Conservation (phyloP, 2,888 invertebrate species). For the Amblyjoppa proteus region DNA sequence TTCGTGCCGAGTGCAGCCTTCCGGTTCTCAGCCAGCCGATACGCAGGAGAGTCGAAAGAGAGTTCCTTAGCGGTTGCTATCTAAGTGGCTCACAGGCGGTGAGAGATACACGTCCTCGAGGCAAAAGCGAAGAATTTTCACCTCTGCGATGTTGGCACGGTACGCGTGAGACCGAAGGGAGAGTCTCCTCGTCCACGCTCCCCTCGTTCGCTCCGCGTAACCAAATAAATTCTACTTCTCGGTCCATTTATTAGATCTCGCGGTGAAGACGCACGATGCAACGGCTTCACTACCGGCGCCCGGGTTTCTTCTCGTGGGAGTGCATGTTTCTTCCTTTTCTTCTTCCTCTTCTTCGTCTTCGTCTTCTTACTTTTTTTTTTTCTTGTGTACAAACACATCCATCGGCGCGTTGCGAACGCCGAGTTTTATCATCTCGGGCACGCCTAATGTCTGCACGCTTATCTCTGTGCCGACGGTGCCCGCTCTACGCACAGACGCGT, state of each 20-base stretch:
- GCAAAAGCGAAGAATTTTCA: constrained; percentile 27
- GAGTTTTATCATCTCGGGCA: constrained; percentile 4
- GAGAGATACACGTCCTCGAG: constrained; percentile 16
- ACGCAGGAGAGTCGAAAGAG: constrained; percentile 1
- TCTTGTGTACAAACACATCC: constrained; percentile 17
- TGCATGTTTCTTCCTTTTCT: neutral
- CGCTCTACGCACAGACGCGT: constrained; percentile 7
- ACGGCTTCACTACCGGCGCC: neutral
- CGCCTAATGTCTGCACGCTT: constrained; percentile 15
- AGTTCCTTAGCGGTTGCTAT: constrained; percentile 10
- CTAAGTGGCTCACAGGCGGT: constrained; percentile 27
- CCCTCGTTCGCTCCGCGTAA: constrained; percentile 31
- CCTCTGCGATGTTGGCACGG: constrained; percentile 11
- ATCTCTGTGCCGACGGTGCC: constrained; percentile 11
- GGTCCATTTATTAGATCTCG: constrained; percentile 26
- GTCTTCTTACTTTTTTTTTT: neutral
- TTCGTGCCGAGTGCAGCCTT: no score
- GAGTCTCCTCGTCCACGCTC: neutral
- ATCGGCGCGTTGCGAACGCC: neutral
- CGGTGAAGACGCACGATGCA: neutral
- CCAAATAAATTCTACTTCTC: constrained; percentile 41
- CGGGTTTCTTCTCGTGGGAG: constrained; percentile 22
- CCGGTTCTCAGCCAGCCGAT: neutral
- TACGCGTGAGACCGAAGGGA: constrained; percentile 29
- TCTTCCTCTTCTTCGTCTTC: neutral